Evolutionary conservation across 2,888 invertebrate genomes (phyloP).

Genomic region (Nomada ruficornis): DNA sequence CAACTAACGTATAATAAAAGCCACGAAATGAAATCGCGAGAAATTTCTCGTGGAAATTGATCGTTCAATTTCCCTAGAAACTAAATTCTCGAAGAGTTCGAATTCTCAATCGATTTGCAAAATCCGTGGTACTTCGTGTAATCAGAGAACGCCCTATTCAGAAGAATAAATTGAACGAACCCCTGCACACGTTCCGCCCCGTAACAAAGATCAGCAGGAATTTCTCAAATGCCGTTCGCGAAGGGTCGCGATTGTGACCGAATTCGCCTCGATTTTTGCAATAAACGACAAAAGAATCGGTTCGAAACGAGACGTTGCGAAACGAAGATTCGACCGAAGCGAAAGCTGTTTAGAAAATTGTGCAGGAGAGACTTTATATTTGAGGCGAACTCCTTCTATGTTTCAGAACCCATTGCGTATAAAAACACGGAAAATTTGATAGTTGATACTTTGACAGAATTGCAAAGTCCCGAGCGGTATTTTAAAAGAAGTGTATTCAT

Average conservation of each 20-base stretch:
- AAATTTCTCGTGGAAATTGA: slow-evolving; percentile 20
- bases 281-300: not conserved
- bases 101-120: slow-evolving; percentile 22
- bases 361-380: too few relatives aligned
- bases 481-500: too few relatives aligned
- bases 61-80: slow-evolving; percentile 31
- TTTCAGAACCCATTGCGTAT: too few relatives aligned
- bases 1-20: not conserved
- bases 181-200: not conserved
- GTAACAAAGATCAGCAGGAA: slow-evolving; percentile 23
- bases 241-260: not conserved
- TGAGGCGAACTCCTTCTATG: too few relatives aligned
- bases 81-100: slow-evolving; percentile 30
- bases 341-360: too few relatives aligned
- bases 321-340: not conserved
- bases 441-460: too few relatives aligned
- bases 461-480: too few relatives aligned
- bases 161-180: slow-evolving; percentile 44
- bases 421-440: not conserved
- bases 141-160: slow-evolving; percentile 29
- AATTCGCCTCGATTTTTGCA: not conserved
- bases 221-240: slow-evolving; percentile 22
- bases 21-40: slow-evolving; percentile 2
- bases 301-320: not conserved
- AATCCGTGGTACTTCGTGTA: slow-evolving; percentile 23